Conservation (phyloP, 2,888 invertebrate species). For the Parnassius orleans region DNA sequence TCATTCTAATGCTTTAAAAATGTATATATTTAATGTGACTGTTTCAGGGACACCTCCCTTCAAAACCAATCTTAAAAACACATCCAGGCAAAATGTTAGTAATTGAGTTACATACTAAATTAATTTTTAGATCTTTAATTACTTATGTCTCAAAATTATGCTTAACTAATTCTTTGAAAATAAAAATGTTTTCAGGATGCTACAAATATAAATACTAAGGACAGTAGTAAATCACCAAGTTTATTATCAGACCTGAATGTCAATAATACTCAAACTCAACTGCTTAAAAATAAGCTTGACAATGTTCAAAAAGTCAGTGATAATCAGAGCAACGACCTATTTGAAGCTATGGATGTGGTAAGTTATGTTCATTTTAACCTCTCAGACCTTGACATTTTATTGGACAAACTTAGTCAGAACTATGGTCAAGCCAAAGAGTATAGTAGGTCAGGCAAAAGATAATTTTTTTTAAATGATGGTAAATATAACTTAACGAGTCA, state of each 20-base stretch:
- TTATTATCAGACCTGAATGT: constrained; percentile 10
- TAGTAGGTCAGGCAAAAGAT: too few species aligned
- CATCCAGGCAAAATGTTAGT: constrained; percentile 17
- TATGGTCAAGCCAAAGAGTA: too few species aligned
- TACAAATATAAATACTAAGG: background rate
- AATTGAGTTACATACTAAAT: background rate
- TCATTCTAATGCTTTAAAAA: background rate
- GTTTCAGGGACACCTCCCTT: constrained; percentile 59
- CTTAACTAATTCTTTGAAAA: background rate
- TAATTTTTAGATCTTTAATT: too few species aligned
- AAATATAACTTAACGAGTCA: too few species aligned
- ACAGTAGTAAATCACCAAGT: constrained; percentile 8
- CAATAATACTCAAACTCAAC: background rate
- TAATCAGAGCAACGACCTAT: constrained; percentile 26
- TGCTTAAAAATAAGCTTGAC: constrained; percentile 1
- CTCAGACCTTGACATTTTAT: too few species aligned
- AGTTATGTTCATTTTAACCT: too few species aligned
- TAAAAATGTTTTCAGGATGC: background rate
- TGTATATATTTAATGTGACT: constrained; percentile 1
- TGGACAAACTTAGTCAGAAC: too few species aligned
- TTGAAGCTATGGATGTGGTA: constrained; percentile 40
- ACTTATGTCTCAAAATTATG: too few species aligned
- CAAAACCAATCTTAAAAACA: constrained; percentile 36
- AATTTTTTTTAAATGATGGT: too few species aligned
- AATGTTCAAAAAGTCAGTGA: constrained; percentile 1